Evolutionary conservation across 1,140 invertebrate species (phyloP).

Genomic region (Drosophila arizonae): DNA sequence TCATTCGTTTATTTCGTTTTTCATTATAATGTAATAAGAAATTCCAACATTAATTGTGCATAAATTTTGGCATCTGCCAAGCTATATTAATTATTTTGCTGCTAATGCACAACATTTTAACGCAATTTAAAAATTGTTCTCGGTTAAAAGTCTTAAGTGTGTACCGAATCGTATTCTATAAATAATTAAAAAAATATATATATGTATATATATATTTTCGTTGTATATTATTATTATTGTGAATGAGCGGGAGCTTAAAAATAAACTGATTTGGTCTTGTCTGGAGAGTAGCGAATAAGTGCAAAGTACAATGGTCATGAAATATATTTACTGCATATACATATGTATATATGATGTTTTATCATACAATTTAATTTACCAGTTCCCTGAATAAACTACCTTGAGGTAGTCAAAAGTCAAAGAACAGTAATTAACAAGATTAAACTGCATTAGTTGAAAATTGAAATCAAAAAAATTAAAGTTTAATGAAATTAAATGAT

Average conservation of each 20-base stretch:
- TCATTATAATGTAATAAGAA: not conserved
- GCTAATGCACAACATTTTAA: conserved; percentile 1
- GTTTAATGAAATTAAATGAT: too few relatives aligned
- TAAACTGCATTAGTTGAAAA: not conserved
- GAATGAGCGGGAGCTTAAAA: conserved; percentile 11
- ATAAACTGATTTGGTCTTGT: conserved; percentile 14
- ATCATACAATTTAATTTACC: conserved; percentile 9
- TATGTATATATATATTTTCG: not conserved
- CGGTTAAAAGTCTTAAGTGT: too few relatives aligned
- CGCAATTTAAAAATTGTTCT: conserved; percentile 16
- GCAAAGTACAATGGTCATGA: conserved; percentile 28
- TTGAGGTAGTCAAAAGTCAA: too few relatives aligned
- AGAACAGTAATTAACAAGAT: not conserved
- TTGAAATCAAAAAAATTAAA: not conserved
- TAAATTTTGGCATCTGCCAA: not conserved
- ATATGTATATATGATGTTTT: not conserved
- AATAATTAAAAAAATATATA: conserved; percentile 8
- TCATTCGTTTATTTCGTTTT: not conserved
- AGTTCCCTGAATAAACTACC: not conserved
- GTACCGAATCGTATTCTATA: not conserved
- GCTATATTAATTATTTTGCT: conserved; percentile 10
- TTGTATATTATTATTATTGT: conserved; percentile 7
- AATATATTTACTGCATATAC: not conserved
- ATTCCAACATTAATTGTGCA: not conserved
- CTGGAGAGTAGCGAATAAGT: conserved; percentile 12